phyloP scores from a whole-genome alignment of 2,113 vertebrate genomes.

The Lathamus discolor region DNA sequence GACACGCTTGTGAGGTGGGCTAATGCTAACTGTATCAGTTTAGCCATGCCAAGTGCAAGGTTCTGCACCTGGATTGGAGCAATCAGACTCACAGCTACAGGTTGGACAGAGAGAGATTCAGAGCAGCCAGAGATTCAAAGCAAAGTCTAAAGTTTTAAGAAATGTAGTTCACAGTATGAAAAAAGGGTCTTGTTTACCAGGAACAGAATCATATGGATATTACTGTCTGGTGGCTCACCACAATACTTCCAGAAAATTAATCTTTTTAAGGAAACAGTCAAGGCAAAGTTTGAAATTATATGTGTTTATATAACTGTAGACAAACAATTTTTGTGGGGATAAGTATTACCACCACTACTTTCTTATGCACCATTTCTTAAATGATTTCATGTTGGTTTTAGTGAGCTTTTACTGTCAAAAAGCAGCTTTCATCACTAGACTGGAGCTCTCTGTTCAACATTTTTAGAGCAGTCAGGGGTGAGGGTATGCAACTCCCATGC shows the following conservation, averaged over 20 bases:
- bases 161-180: background rate
- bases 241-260: background rate
- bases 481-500: constrained; percentile 54
- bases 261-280: background rate
- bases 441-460: constrained; percentile 66
- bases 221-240: background rate
- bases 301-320: background rate
- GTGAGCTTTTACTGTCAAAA: constrained; percentile 48
- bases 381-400: constrained; percentile 58
- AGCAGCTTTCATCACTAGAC: constrained; percentile 67
- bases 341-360: constrained; percentile 10
- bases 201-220: background rate
- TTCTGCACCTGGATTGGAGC: no score
- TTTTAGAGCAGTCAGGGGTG: constrained; percentile 76
- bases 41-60: no score
- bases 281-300: background rate
- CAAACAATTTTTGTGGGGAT: constrained; percentile 10
- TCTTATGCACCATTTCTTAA: background rate
- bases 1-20: no score
- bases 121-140: no score
- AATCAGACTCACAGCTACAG: no score
- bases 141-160: background rate
- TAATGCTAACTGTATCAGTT: no score
- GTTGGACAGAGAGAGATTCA: no score
- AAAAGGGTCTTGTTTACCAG: background rate